Evolutionary conservation across 2,113 vertebrate species (phyloP), one percentile per base, ranked within the genome.

Genomic region (Tachysurus fulvidraco): DNA sequence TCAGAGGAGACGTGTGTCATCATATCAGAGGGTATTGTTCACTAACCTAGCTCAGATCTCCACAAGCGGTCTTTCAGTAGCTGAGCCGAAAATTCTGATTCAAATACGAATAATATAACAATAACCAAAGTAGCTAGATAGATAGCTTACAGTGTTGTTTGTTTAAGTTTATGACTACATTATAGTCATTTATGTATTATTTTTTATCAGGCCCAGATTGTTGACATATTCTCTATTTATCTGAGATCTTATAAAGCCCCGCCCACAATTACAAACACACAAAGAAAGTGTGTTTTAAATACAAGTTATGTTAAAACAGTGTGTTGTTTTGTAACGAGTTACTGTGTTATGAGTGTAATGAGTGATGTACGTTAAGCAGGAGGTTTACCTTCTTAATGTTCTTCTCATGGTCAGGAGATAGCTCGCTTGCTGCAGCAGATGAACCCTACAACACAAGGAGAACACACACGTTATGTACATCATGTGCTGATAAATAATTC

Each of bases 351-450:
- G n/a, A 54, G 52, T 76, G 28, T 71, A 25, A 25, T 64, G 67
- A 50, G 17, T 71, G 21, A 2, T 57, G 17, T 36, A 17, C 12
- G 50, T 41, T n/a, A 65, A 25, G 16, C 46, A 44, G n/a, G 21
- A 41, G 13, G 19, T 59, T 89, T 93, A 95, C 94, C 94, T 94
- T 96, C 92, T 95, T 95, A 86, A 95, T 91, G 81, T 86, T 92
- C 81, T 90, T 94, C 89, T 95, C 94, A 0, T 90, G 89, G 89
- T 95, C 95, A 16, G 93, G 93, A 90, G 88, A 91, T 69, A 91
- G 93, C 81, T 95, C 95, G 1, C 92, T 93, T 55, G 92, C 92
- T 3, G 84, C 91, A 77, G 93, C 91, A 81, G 93, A 93, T 81
- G 95, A 95, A 92, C 94, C 93, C 95, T 96, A 93, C 16, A 80